phyloP scores from a whole-genome alignment of 2,888 invertebrate species.

The Sminthurinus aureus region DNA sequence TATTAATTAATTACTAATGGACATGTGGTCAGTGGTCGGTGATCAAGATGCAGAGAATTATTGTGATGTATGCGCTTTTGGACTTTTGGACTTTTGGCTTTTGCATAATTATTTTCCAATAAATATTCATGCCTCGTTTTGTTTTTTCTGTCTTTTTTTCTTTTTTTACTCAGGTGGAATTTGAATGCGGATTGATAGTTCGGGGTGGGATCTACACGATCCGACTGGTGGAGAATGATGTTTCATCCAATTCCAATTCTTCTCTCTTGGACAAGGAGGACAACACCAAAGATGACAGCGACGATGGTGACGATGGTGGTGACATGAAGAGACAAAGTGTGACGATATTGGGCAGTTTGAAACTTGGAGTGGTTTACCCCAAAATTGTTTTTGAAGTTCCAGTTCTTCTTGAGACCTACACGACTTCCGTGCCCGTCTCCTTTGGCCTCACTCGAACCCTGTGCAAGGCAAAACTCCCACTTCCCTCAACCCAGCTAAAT shows the following conservation, averaged over 20 bases:
- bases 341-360: not conserved
- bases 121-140: not conserved
- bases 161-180: conserved; percentile 61
- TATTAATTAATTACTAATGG: too few relatives aligned
- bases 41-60: too few relatives aligned
- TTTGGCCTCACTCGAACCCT: conserved; percentile 56
- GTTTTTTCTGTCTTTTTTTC: not conserved
- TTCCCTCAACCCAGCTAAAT: conserved; percentile 55
- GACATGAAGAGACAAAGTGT: too few relatives aligned
- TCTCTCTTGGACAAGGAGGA: too few relatives aligned
- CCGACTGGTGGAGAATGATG: conserved; percentile 62
- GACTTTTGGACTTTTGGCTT: too few relatives aligned
- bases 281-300: too few relatives aligned
- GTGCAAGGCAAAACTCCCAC: conserved; percentile 55
- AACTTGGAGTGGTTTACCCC: not conserved
- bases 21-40: too few relatives aligned
- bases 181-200: conserved; percentile 78
- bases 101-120: not conserved
- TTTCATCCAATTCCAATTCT: too few relatives aligned
- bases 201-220: conserved; percentile 74
- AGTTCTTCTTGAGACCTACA: conserved; percentile 57
- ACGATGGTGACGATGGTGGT: too few relatives aligned
- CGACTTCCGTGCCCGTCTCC: conserved; percentile 55
- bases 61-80: too few relatives aligned
- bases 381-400: conserved; percentile 56